phyloP scores from a whole-genome alignment of 2,113 vertebrate genomes.

The Eretmodus cyanostictus region DNA sequence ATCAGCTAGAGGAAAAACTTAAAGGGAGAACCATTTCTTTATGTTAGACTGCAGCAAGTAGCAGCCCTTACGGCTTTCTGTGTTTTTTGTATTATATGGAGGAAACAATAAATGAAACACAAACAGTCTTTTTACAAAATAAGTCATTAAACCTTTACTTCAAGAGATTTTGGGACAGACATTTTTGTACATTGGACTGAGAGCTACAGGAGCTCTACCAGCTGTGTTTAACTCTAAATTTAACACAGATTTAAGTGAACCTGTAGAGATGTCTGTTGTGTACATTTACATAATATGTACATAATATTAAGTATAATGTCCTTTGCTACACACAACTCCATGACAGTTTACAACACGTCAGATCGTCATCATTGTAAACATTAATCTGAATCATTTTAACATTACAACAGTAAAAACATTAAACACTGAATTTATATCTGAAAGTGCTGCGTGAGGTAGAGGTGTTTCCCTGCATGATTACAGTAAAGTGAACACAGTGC shows the following conservation, averaged over 20 bases:
- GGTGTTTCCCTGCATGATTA: not conserved
- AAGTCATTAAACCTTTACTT: not conserved
- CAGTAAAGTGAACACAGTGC: not conserved
- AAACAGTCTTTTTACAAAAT: not conserved
- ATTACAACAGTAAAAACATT: not conserved
- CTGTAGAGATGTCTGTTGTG: not conserved
- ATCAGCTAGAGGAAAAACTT: not conserved
- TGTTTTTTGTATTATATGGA: not conserved
- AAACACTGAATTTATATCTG: not conserved
- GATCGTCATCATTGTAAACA: not conserved
- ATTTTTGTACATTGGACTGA: not conserved
- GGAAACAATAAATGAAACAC: not conserved
- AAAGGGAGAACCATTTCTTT: not conserved
- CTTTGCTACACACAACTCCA: not conserved
- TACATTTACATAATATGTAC: not conserved
- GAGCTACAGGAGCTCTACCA: not conserved
- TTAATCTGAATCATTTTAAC: not conserved
- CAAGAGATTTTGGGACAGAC: not conserved
- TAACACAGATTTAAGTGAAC: not conserved
- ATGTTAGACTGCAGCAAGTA: not conserved
- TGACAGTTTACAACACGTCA: not conserved
- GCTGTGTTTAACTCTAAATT: not conserved
- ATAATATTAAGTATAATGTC: not conserved
- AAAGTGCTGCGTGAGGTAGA: rapidly evolving
- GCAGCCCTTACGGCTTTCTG: rapidly evolving